Evolutionary conservation across 2,797 vertebrate species (phyloP), one percentile per base, ranked within the genome.

Genomic region (Salmo trutta): DNA sequence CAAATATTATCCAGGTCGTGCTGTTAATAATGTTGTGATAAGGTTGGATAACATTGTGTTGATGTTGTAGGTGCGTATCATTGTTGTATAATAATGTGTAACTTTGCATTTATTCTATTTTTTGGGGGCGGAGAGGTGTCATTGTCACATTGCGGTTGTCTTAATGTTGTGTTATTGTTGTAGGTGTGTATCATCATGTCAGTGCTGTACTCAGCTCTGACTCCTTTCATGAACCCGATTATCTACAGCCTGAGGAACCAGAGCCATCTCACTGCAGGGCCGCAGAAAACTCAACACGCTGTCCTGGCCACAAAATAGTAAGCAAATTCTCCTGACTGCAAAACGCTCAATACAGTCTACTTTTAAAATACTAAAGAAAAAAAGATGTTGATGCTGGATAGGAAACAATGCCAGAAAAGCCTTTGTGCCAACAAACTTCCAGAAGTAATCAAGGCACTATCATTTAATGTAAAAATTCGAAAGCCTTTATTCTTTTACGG

Each of bases 161-260:
- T 66, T 12, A 47, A 47, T 47, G 64, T 66, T 29, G 27, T 66
- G 24, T 66, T 66, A 16, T 15, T 29, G 27, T 66, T 66, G 27
- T 29, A 66, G 64, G 64, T 31, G 27, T 27, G 64, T 66, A 66
- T 66, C 64, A 66, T 66, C 14, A 27, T 66, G 71, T 27, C 71
- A 0, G 10, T 59, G 3, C 29, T 73, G 24, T 73, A 73, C 71
- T n/a, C 71, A 2, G 71, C 29, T 33, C 53, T 73, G 71, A 73
- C 71, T 16, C 71, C 53, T 17, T 73, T 73, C 29, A 27, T 59
- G 53, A 91, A 91, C 75, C 91, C 90, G 0, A 70, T 92, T 52
- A 91, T 92, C 83, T 92, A 91, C 87, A 90, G 89, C 74, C 79
- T 91, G 78, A 90, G 88, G 78, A 92, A 90, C 79, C 71, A 79